Evolutionary conservation across 2,888 invertebrate species (phyloP).

Genomic region (Achlya flavicornis): DNA sequence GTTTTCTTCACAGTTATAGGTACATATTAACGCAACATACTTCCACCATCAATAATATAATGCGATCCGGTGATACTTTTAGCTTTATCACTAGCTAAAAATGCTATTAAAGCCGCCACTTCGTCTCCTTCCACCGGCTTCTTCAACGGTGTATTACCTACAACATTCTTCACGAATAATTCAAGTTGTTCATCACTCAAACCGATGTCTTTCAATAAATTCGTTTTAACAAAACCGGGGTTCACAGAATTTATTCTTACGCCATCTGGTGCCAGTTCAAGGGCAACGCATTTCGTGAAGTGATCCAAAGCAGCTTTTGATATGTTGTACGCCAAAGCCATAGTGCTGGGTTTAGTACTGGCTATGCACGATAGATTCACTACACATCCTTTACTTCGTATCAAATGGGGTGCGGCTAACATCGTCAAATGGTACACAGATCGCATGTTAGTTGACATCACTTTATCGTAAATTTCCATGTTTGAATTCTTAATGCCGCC

Average conservation of each 20-base stretch:
- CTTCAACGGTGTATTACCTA: conserved; percentile 93
- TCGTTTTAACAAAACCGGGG: conserved; percentile 96
- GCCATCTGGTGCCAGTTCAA: conserved; percentile 91
- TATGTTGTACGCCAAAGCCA: conserved; percentile 93
- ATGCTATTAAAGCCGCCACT: conserved; percentile 93
- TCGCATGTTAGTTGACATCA: conserved; percentile 94
- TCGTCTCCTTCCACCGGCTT: conserved; percentile 91
- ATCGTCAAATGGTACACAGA: conserved; percentile 91
- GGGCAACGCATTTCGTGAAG: conserved; percentile 94
- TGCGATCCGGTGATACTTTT: conserved; percentile 94
- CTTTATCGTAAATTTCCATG: conserved; percentile 91
- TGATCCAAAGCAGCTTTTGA: conserved; percentile 97
- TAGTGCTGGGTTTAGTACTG: conserved; percentile 86
- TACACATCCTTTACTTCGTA: conserved; percentile 91
- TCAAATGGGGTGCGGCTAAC: conserved; percentile 92
- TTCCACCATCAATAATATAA: conserved; percentile 69
- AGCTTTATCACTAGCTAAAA: conserved; percentile 92
- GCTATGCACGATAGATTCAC: conserved; percentile 96
- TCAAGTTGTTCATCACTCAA: conserved; percentile 88
- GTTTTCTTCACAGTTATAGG: background rate
- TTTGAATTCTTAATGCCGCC: conserved; percentile 92
- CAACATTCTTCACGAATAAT: conserved; percentile 84
- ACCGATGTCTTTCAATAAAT: conserved; percentile 88
- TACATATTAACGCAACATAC: conserved; percentile 45
- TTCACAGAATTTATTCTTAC: conserved; percentile 95